Percentiles rank a stretch among this genome's conserved stretches.
phyloP scores from a whole-genome alignment of 2,888 invertebrate genomes.

The Griposia aprilina region DNA sequence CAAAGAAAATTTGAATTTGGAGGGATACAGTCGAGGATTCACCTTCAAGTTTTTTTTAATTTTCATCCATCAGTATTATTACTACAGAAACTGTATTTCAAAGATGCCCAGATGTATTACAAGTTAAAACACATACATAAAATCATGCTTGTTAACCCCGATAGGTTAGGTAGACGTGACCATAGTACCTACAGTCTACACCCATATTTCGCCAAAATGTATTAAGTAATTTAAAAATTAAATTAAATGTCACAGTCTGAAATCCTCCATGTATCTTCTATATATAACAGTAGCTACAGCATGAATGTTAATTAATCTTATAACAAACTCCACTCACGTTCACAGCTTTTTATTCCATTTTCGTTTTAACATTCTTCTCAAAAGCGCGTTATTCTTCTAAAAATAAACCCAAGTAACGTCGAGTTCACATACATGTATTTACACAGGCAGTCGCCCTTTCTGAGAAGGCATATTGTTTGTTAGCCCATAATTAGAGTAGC shows the following conservation, averaged over 20 bases:
- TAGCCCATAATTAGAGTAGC: constrained; percentile 62
- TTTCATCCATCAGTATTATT: too few species aligned
- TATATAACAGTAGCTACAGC: neutral
- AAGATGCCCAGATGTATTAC: too few species aligned
- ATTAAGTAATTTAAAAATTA: neutral
- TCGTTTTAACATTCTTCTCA: constrained; percentile 13
- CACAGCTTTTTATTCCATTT: constrained; percentile 27
- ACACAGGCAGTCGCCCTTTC: constrained; percentile 53
- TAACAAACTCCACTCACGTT: constrained; percentile 22
- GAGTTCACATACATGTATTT: constrained; percentile 45
- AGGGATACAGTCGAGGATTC: too few species aligned
- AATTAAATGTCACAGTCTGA: constrained; percentile 6
- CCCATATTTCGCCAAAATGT: neutral
- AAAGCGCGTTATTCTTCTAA: constrained; percentile 44
- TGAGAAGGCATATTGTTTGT: constrained; percentile 67
- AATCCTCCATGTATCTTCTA: neutral
- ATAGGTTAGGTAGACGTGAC: neutral
- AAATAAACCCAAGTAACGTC: constrained; percentile 45
- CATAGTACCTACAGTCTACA: neutral
- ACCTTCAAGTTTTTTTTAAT: too few species aligned
- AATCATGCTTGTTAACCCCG: too few species aligned
- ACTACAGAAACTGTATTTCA: too few species aligned
- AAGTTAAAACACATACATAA: too few species aligned
- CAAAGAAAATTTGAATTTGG: too few species aligned
- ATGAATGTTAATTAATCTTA: constrained; percentile 42